A percentile compares a stretch with the other conserved stretches of the same genome.
phyloP scores from a whole-genome alignment of 2,888 invertebrate genomes.

The Drosophila koepferae region DNA sequence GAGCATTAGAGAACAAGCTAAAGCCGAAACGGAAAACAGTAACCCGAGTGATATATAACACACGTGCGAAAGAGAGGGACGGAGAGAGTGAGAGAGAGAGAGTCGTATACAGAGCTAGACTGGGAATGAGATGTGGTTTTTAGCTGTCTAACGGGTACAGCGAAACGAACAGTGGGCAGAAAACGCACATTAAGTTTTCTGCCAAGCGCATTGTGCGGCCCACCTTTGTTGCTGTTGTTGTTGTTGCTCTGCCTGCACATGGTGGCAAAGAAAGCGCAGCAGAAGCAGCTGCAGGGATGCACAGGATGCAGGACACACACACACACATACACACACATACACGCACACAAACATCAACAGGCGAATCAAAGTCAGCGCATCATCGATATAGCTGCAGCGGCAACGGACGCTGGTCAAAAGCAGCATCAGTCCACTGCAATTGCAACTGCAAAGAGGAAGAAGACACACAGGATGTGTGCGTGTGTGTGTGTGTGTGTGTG shows the following conservation, averaged over 20 bases:
- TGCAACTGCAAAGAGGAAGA: slow-evolving; percentile 16
- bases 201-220: slow-evolving; percentile 56
- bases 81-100: background rate
- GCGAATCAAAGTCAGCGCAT: slow-evolving; percentile 80
- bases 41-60: slow-evolving; percentile 9
- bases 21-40: slow-evolving; percentile 17
- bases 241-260: slow-evolving; percentile 29
- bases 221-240: slow-evolving; percentile 48
- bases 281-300: slow-evolving; percentile 36
- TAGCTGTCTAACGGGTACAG: slow-evolving; percentile 21
- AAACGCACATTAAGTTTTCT: slow-evolving; percentile 76
- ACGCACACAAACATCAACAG: slow-evolving; percentile 56
- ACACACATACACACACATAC: slow-evolving; percentile 10
- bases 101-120: background rate
- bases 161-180: slow-evolving; percentile 37
- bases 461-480: background rate
- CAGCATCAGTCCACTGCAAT: slow-evolving; percentile 21
- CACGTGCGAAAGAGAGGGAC: background rate
- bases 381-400: slow-evolving; percentile 72
- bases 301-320: slow-evolving; percentile 42
- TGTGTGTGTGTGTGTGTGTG: background rate
- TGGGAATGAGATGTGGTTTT: slow-evolving; percentile 1
- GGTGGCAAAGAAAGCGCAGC: slow-evolving; percentile 71
- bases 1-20: slow-evolving; percentile 50
- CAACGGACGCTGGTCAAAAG: slow-evolving; percentile 45